These are phyloP conservation scores for Rhineura floridana DNA, from an alignment of 2,113 vertebrate species.

Conservation along the genomic window DNA sequence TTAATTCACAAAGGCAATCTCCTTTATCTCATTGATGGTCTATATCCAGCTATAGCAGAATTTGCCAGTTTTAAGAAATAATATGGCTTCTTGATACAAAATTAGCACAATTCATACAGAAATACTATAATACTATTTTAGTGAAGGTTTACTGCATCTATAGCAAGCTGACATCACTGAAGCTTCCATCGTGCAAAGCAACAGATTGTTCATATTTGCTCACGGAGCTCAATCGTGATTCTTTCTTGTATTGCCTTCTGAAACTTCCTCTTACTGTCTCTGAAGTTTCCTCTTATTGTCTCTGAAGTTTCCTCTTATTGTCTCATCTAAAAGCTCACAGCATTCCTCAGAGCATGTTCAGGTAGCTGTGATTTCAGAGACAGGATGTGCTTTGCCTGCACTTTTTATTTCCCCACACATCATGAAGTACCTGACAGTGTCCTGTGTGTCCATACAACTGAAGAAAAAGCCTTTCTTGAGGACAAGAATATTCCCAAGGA, in stretches of 20 bases:
- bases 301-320: not conserved
- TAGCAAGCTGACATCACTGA: not conserved
- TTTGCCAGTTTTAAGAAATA: not conserved
- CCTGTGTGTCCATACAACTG: too few relatives aligned
- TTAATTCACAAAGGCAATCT: not conserved
- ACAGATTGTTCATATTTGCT: too few relatives aligned
- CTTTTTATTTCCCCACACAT: too few relatives aligned
- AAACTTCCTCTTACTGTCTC: not conserved
- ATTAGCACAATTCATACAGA: not conserved
- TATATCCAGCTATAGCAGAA: not conserved
- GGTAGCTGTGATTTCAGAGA: too few relatives aligned
- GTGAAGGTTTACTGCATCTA: not conserved
- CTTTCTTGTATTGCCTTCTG: not conserved
- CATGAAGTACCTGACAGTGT: too few relatives aligned
- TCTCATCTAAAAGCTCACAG: too few relatives aligned
- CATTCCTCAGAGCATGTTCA: too few relatives aligned
- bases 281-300: not conserved
- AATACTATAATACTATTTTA: not conserved
- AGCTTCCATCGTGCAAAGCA: too few relatives aligned
- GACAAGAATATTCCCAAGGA: too few relatives aligned
- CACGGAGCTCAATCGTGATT: not conserved
- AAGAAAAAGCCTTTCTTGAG: too few relatives aligned
- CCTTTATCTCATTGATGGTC: not conserved
- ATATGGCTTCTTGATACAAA: too few relatives aligned
- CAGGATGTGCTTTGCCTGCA: too few relatives aligned